Evolutionary conservation across 2,113 vertebrate genomes (phyloP), one percentile per base, ranked within the genome.

Genomic region (Varanus komodoensis): DNA sequence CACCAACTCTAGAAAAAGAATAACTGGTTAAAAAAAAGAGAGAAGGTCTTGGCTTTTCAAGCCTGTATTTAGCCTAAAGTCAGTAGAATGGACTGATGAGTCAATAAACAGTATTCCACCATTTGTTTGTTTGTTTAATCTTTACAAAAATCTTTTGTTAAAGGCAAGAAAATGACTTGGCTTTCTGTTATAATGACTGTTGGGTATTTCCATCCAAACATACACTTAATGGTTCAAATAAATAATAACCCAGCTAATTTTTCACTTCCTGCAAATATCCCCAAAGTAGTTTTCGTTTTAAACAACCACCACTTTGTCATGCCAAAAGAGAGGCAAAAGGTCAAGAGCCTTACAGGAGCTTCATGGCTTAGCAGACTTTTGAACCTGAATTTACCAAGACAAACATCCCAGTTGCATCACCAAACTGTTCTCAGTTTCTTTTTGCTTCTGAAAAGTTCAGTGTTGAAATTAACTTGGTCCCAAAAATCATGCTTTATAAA

Each of bases 51-150:
- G 8, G 67, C 93, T 93, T 92, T 54, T 84, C 69, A 79, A 89
- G 71, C 25, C 91, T 74, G 68, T 54, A 89, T 8, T 92, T 91
- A 87, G 69, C 87, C 91, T 81, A 82, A 93, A 83, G 84, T 84
- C 89, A 71, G 79, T 84, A 84, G 90, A 84, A 87, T 89, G 93
- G 89, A 61, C 86, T 88, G 68, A 74, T 87, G 87, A 92, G 83
- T 91, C 94, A 91, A 80, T 81, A 92, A 6, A 12, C 19, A 21
- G 27, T 88, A 94, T 95, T 91, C 81, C 32, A 23, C 8, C 6
- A 15, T 73, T 82, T 34, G 25, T 0, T 2, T 27, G 1, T 27
- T 90, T 95, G 94, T 52, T 29, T 29, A 89, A 86, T 87, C 91
- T 64, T 89, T 81, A 25, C 38, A 44, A 84, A 52, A 86, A 94